Conservation (phyloP, 2,797 vertebrate genomes). For the Prionace glauca region DNA sequence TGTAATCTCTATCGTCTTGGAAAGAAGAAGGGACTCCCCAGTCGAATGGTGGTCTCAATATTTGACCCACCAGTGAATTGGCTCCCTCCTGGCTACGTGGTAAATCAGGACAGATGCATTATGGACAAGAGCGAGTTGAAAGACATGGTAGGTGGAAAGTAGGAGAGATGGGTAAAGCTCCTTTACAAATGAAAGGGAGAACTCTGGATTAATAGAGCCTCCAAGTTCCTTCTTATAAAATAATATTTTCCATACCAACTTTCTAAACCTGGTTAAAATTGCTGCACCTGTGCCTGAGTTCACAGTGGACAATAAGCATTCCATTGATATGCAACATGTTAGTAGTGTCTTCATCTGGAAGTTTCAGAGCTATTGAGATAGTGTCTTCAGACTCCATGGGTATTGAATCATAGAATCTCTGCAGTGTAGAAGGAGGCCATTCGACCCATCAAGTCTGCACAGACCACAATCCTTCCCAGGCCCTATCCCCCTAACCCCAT, state of each 20-base stretch:
- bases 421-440: too few relatives aligned
- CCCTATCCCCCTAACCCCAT: too few relatives aligned
- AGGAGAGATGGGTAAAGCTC: background rate
- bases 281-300: slow-evolving; percentile 10
- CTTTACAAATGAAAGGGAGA: background rate
- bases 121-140: slow-evolving; percentile 82
- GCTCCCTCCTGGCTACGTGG: slow-evolving; percentile 94
- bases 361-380: background rate
- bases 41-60: slow-evolving; percentile 98
- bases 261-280: background rate
- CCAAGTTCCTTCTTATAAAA: background rate
- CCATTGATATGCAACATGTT: background rate
- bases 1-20: slow-evolving; percentile 97
- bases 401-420: background rate
- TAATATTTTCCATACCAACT: slow-evolving; percentile 20
- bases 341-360: background rate
- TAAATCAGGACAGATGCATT: slow-evolving; percentile 91
- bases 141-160: slow-evolving; percentile 67
- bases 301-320: background rate
- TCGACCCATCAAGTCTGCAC: too few relatives aligned
- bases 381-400: background rate
- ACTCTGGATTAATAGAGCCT: background rate
- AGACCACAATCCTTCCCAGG: too few relatives aligned
- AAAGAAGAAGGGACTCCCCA: slow-evolving; percentile 95
- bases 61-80: slow-evolving; percentile 98